These are phyloP conservation scores for Osmerus eperlanus DNA, from an alignment of 2,113 vertebrate genomes.

Conservation along the genomic window DNA sequence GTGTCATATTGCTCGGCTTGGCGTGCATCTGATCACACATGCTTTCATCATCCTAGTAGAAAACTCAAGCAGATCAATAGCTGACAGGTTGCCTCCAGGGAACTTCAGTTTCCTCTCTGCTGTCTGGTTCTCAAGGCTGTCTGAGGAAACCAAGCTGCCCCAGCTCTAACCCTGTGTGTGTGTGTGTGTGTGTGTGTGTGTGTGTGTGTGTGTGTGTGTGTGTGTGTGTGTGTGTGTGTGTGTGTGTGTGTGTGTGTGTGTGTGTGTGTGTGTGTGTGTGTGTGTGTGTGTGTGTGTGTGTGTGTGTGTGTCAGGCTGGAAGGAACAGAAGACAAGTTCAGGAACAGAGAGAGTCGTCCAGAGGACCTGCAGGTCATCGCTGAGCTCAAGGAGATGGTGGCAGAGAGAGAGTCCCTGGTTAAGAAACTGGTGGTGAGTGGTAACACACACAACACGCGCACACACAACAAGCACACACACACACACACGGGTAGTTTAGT, in stretches of 20 bases:
- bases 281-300: neutral
- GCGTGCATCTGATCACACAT: neutral
- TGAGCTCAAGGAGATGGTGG: slow-evolving; percentile 84
- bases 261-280: neutral
- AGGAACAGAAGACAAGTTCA: slow-evolving; percentile 86
- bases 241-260: neutral
- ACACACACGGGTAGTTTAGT: too few species aligned
- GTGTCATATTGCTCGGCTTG: too few species aligned
- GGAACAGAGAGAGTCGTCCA: slow-evolving; percentile 82
- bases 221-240: neutral
- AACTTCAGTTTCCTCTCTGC: neutral
- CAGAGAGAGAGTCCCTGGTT: slow-evolving; percentile 85
- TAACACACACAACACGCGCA: neutral
- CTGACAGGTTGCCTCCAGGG: neutral
- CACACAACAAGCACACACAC: neutral
- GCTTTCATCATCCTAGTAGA: neutral
- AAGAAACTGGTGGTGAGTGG: slow-evolving; percentile 87
- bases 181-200: neutral
- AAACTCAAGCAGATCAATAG: neutral
- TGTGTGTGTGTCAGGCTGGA: slow-evolving; percentile 73
- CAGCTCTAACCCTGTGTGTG: neutral
- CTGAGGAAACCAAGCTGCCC: neutral
- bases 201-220: neutral
- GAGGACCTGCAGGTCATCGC: slow-evolving; percentile 85
- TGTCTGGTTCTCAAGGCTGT: neutral